Evolutionary conservation across 2,797 vertebrate species (phyloP), one percentile per base, ranked within the genome.

Genomic region (Pantherophis vulpinus): DNA sequence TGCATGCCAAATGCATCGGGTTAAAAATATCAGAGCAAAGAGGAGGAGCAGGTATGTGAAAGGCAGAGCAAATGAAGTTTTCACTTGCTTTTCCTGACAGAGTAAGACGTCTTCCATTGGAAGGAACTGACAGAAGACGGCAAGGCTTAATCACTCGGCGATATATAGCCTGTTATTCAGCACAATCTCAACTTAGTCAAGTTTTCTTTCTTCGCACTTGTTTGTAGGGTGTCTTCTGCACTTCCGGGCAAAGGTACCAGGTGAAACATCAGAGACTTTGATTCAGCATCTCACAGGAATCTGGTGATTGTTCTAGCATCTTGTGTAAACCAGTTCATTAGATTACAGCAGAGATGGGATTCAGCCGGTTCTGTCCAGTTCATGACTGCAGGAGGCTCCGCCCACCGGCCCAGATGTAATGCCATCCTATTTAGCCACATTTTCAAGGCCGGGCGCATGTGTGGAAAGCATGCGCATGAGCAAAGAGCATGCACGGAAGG

Each of bases 1-100:
- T 66, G 47, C 86, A 90, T 93, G 92, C 47, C 58, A 94, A 10
- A 94, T 91, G 18, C 55, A 83, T 61, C 74, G 42, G 56, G 79
- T 5, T 91, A 92, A 91, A 94, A 92, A 60, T 90, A 2, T n/a
- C 92, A 60, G 63, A 13, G 20, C 13, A 88, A 90, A 91, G 2
- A 9, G 32, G 14, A 86, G 70, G 14, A 32, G 60, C 32, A 54
- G 25, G 92, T 55, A 91, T 1, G 59, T 58, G 25, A 93, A 94
- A 79, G 4, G 9, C 16, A 93, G 13, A 60, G 0, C 1, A 10
- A 27, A 55, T 16, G 29, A 92, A 56, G 27, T 42, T 87, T 14
- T 4, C 70, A 66, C 3, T 27, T 83, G 91, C 86, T 23, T 3
- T 88, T 74, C 42, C 23, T 59, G 86, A 59, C 42, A 16, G 18